Base-by-base conservation (phyloP, 2,113 vertebrate species). In the Piprites chloris region DNA sequence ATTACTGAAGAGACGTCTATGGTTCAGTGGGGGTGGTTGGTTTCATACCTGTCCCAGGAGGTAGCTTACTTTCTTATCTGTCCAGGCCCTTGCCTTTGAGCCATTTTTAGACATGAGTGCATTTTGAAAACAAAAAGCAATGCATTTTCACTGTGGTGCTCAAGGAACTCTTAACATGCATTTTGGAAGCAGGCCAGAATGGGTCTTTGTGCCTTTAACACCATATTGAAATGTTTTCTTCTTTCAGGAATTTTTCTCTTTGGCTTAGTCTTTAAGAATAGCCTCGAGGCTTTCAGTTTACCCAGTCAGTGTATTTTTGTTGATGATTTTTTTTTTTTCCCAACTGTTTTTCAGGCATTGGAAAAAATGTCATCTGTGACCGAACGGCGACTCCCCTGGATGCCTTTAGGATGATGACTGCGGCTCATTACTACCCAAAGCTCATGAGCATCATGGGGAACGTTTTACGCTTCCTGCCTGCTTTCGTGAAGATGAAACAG, bases 371-470 rank as follows among this genome's bases (percentile, higher is more conserved):
- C 62, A 99, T 99, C 97, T 99, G 99, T 30, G 99, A 99, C 97
- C 98, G 99, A 71, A 99, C 99, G 0, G 99, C 99, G 2, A 99
- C 99, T 5, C 99, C 99, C 2, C 96, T 99, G 95, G 99, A 99
- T 56, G 99, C 99, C 95, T 99, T 99, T 86, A 97, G 98, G 76
- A 99, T 99, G 99, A 99, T 99, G 99, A 99, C 99, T 0, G 99
- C 99, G 0, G 99, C 99, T 30, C 99, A 99, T 96, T 99, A 99
- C 92, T 99, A 99, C 97, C 99, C 99, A 20, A 99, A 99, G 96
- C 97, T 99, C 94, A 99, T 99, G 98, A 99, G 99, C 98, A 99
- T 99, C 95, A 99, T 99, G 99, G 99, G 99, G 80, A 99, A 99
- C 1, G 99, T 99, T 50, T 85, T 99, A 63, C 99, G 99, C 72